Conservation (phyloP, 2,797 vertebrate species). For the Limnodromus scolopaceus region DNA sequence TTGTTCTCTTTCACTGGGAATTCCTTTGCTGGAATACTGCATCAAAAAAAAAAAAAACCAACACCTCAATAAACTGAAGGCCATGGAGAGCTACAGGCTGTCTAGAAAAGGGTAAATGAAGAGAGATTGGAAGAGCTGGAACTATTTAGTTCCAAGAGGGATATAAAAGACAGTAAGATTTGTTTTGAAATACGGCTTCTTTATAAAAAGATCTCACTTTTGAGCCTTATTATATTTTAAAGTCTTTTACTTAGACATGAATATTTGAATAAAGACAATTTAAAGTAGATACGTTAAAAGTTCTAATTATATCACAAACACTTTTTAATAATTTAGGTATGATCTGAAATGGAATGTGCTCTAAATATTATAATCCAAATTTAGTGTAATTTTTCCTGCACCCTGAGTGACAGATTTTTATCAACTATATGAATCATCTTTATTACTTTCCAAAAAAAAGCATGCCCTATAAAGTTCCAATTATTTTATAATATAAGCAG, state of each 20-base stretch:
- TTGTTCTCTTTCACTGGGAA: background rate
- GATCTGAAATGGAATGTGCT: background rate
- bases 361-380: background rate
- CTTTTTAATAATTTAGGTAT: background rate
- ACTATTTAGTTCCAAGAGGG: background rate
- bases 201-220: background rate
- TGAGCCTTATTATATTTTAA: background rate
- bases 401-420: background rate
- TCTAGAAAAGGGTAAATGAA: background rate
- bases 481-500: background rate
- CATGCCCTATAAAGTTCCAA: background rate
- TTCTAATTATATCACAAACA: background rate
- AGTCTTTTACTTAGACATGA: background rate
- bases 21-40: background rate
- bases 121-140: background rate
- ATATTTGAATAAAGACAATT: background rate
- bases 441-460: background rate
- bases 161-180: background rate
- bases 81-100: background rate
- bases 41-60: background rate
- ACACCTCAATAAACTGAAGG: background rate
- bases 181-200: background rate
- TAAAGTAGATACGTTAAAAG: background rate
- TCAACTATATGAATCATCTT: background rate
- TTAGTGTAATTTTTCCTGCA: background rate